These are phyloP conservation scores for Anthophora plumipes DNA, from an alignment of 2,888 invertebrate genomes.

Conservation along the genomic window DNA sequence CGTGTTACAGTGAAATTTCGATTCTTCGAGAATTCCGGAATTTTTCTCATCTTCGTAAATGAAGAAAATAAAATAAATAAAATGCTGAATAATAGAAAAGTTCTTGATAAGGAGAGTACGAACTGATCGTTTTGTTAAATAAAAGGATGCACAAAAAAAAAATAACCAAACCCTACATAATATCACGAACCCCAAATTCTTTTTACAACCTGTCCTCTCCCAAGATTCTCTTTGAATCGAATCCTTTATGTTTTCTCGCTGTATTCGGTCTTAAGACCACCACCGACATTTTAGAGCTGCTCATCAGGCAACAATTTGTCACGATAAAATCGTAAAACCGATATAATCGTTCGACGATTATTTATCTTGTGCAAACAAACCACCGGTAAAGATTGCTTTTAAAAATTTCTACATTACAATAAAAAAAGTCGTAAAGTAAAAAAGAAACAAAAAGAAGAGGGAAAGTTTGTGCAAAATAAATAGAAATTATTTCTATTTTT, in stretches of 20 bases:
- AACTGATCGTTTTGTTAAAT: too few species aligned
- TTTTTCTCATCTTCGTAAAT: too few species aligned
- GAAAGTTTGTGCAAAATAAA: too few species aligned
- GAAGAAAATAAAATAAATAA: not conserved
- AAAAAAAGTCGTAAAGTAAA: too few species aligned
- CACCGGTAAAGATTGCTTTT: too few species aligned
- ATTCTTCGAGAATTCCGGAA: too few species aligned
- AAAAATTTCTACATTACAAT: too few species aligned
- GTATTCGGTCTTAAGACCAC: not conserved
- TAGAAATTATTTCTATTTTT: not conserved
- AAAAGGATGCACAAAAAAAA: not conserved
- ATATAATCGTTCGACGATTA: not conserved
- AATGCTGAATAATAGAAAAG: not conserved
- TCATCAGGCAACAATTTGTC: slow-evolving; percentile 12
- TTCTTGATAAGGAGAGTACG: not conserved
- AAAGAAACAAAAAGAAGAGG: too few species aligned
- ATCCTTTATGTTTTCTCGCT: slow-evolving; percentile 13
- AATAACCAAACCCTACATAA: not conserved
- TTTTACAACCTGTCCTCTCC: slow-evolving; percentile 3
- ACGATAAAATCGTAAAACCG: not conserved
- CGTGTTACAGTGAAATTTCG: too few species aligned
- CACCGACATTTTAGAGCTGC: not conserved
- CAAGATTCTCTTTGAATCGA: slow-evolving; percentile 19
- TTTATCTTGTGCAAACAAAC: not conserved
- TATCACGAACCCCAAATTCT: not conserved